phyloP scores from a whole-genome alignment of 2,888 invertebrate genomes.

The Prosapia bicincta region DNA sequence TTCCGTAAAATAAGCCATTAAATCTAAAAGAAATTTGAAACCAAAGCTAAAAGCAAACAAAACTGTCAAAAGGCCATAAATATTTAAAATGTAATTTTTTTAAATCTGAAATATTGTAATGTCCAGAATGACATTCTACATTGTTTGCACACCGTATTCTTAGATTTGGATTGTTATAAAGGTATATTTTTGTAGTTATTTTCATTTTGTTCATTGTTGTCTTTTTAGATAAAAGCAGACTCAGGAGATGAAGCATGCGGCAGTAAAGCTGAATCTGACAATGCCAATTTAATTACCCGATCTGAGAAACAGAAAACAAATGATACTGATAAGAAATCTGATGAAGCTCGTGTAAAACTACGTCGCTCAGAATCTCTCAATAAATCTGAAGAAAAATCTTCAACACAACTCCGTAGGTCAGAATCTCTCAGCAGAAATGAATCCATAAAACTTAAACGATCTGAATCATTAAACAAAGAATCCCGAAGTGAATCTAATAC shows the following conservation, averaged over 20 bases:
- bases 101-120: too few relatives aligned
- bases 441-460: conserved; percentile 53
- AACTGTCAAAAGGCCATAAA: too few relatives aligned
- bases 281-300: not conserved
- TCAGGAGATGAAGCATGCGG: conserved; percentile 31
- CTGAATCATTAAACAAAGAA: conserved; percentile 60
- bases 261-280: conserved; percentile 30
- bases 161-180: too few relatives aligned
- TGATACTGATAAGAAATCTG: not conserved
- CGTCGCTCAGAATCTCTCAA: conserved; percentile 36
- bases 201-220: not conserved
- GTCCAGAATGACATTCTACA: too few relatives aligned
- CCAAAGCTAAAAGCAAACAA: too few relatives aligned
- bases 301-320: conserved; percentile 1
- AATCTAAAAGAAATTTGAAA: too few relatives aligned
- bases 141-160: too few relatives aligned
- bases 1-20: too few relatives aligned
- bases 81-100: too few relatives aligned
- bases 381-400: conserved; percentile 47
- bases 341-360: conserved; percentile 22
- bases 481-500: conserved; percentile 34
- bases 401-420: conserved; percentile 37
- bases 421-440: conserved; percentile 41
- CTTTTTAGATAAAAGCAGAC: conserved; percentile 20
- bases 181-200: too few relatives aligned